phyloP scores from a whole-genome alignment of 30 jellyfish, hydroid and myxozoan species.

The Morbakka virulenta region DNA sequence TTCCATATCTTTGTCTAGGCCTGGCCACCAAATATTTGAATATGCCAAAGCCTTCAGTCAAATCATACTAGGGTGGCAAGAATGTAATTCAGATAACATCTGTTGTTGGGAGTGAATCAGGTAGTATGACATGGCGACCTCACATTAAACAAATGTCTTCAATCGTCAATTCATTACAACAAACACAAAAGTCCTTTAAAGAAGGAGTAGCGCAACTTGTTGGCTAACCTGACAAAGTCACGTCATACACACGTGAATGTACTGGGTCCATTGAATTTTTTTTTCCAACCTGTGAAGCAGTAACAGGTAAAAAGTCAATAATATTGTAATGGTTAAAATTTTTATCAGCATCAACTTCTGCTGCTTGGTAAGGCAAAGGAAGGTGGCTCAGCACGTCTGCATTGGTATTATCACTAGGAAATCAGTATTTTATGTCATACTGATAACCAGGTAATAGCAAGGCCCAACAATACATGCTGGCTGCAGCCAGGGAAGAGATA shows the following conservation, averaged over 20 bases:
- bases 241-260: neutral
- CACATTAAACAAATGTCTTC: neutral
- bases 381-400: slow-evolving; percentile 33
- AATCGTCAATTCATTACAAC: neutral
- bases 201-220: neutral
- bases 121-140: slow-evolving; percentile 1
- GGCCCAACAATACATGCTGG: slow-evolving; percentile 58
- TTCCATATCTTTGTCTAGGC: slow-evolving; percentile 28
- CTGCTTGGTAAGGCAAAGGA: neutral
- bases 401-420: neutral
- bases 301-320: neutral
- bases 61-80: slow-evolving; percentile 19
- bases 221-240: neutral
- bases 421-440: neutral
- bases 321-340: too few species aligned
- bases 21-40: slow-evolving; percentile 34
- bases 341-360: neutral
- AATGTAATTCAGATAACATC: slow-evolving; percentile 15
- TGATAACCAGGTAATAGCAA: slow-evolving; percentile 10
- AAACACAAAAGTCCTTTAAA: neutral
- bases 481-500: slow-evolving; percentile 60
- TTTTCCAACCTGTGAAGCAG: neutral
- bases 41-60: slow-evolving; percentile 20
- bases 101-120: too few species aligned
- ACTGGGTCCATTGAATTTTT: neutral